phyloP scores from a whole-genome alignment of 2,888 invertebrate genomes.

The Melanophora roralis region DNA sequence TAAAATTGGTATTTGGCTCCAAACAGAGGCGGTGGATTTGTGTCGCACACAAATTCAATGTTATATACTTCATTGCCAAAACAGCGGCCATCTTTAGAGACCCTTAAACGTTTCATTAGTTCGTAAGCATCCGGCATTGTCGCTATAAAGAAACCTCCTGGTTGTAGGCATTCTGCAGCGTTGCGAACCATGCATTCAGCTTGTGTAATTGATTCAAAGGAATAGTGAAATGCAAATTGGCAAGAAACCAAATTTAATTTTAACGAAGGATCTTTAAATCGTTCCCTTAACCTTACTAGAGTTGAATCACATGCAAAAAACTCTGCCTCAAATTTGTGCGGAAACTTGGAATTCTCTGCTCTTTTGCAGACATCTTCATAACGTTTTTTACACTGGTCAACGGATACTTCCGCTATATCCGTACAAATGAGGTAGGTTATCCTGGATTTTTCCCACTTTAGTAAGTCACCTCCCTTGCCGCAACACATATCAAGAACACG shows the following conservation, averaged over 20 bases:
- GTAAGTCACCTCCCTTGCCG: conserved; percentile 98
- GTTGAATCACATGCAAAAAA: conserved; percentile 95
- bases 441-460: conserved; percentile 94
- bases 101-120: conserved; percentile 86
- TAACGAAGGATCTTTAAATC: conserved; percentile 86
- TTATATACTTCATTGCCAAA: conserved; percentile 90
- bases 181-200: conserved; percentile 95
- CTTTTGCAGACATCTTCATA: conserved; percentile 83
- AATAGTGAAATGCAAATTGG: conserved; percentile 99
- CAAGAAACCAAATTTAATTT: conserved; percentile 94
- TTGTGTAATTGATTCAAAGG: conserved; percentile 92
- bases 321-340: conserved; percentile 86
- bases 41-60: conserved; percentile 84
- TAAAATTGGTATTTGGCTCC: conserved; percentile 97
- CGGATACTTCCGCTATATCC: conserved; percentile 94
- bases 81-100: conserved; percentile 78
- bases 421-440: conserved; percentile 91
- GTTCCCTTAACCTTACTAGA: conserved; percentile 86
- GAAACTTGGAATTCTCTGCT: conserved; percentile 69
- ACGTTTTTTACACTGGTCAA: conserved; percentile 92
- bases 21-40: conserved; percentile 87
- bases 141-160: conserved; percentile 97
- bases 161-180: conserved; percentile 90
- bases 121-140: conserved; percentile 96
- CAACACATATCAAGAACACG: conserved; percentile 95